Base-by-base conservation (phyloP, 1,140 invertebrate genomes). In the Drosophila ironensis region DNA sequence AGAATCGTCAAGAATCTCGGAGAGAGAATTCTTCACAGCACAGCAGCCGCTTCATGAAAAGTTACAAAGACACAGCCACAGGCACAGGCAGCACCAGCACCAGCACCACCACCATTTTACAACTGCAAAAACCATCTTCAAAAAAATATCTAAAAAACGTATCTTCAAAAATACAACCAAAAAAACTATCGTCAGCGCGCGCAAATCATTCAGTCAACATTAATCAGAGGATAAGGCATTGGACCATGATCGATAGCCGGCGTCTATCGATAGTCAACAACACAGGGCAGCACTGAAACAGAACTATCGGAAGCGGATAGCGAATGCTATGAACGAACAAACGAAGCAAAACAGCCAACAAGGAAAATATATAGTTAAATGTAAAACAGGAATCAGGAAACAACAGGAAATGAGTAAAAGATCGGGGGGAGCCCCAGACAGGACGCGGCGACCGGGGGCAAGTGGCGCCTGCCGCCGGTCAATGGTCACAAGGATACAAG, bases 131-230 rank as follows among this genome's bases (percentile, higher is more conserved):
- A 61, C 84, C 64, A 56, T 67, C 38, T 61, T 67, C 25, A 68
- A 59, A 81, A 74, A 75, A 12, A 33, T 33, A 11, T 30, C n/a
- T 11, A 69, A 81, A 72, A 63, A 42, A 71, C 72, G 77, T 84
- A 84, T 84, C 72, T n/a, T 77, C 47, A 82, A 70, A 73, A 82
- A 82, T 81, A 82, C 73, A 84, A 84, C 78, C 78, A 84, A 84
- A 84, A 84, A 84, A 84, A 78, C 80, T 77, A 82, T 81, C 76
- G 77, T 81, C 77, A 82, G 73, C 63, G 74, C 59, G 60, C 52
- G n/a, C n/a, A n/a, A 46, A 16, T 46, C 46, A 48, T 33, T 14
- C 28, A 48, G 19, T 54, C 63, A 72, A 48, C 42, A 68, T 48
- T 48, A 80, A 74, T 77, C 70, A 59, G 73, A 50, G 47, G 25